A percentile compares a stretch with the other conserved stretches of the same genome.
phyloP scores from a whole-genome alignment of 2,113 vertebrate species.

The Antidorcas marsupialis region DNA sequence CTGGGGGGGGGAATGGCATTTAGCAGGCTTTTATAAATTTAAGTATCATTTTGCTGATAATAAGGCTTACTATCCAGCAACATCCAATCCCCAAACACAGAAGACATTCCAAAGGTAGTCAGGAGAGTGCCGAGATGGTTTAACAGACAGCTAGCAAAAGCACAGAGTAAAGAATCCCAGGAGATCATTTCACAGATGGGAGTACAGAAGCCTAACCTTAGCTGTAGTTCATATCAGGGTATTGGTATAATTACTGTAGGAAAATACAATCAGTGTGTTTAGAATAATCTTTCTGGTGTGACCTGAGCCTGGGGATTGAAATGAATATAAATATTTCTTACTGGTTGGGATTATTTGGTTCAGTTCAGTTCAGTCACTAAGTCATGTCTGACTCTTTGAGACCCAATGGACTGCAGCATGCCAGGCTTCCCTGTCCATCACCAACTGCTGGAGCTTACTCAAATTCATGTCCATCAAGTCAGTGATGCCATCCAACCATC shows the following conservation, averaged over 20 bases:
- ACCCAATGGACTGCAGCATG: background rate
- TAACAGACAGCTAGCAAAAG: background rate
- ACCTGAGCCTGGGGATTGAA: background rate
- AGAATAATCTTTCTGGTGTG: background rate
- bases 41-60: slow-evolving; percentile 9
- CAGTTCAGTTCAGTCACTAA: background rate
- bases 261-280: background rate
- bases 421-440: background rate
- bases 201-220: background rate
- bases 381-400: background rate
- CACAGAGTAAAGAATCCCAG: background rate
- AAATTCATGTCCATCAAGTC: background rate
- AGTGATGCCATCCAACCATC: background rate
- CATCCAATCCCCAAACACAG: background rate
- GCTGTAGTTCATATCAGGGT: background rate
- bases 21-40: background rate
- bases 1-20: background rate
- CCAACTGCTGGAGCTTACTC: background rate
- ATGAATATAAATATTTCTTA: background rate
- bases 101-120: background rate
- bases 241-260: background rate
- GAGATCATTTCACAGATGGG: background rate
- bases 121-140: background rate
- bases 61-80: background rate
- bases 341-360: background rate